Conservation (phyloP, 2,113 vertebrate species). For the Cyanocitta stelleri region DNA sequence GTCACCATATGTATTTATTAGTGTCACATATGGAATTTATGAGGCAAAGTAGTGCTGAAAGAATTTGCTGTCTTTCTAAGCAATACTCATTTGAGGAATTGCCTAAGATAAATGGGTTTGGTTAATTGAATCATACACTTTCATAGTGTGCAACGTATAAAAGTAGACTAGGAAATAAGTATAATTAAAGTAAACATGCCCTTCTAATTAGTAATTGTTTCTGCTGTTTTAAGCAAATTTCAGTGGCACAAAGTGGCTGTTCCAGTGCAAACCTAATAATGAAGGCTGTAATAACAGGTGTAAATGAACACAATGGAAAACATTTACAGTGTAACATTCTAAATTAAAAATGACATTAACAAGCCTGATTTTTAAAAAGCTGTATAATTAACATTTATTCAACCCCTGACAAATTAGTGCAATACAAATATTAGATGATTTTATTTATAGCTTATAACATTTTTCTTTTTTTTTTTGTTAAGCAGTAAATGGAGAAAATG, state of each 20-base stretch:
- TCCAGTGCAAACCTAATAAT: slow-evolving; percentile 75
- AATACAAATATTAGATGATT: slow-evolving; percentile 44
- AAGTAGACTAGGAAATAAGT: slow-evolving; percentile 78
- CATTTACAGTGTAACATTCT: slow-evolving; percentile 72
- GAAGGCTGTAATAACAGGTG: slow-evolving; percentile 77
- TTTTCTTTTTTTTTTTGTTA: slow-evolving; percentile 56
- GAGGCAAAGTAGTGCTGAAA: slow-evolving; percentile 42
- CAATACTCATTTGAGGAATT: slow-evolving; percentile 69
- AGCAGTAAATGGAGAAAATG: slow-evolving; percentile 41
- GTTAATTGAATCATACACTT: slow-evolving; percentile 79
- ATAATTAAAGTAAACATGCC: slow-evolving; percentile 80
- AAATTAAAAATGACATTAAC: slow-evolving; percentile 82
- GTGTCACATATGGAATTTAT: slow-evolving; percentile 55
- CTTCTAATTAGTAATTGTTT: slow-evolving; percentile 82
- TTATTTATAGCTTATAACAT: slow-evolving; percentile 64
- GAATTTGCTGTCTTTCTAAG: slow-evolving; percentile 61
- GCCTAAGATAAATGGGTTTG: slow-evolving; percentile 72
- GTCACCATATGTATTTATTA: slow-evolving; percentile 40
- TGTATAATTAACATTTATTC: slow-evolving; percentile 76
- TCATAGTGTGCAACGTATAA: slow-evolving; percentile 67
- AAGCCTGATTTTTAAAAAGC: slow-evolving; percentile 74
- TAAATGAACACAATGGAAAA: slow-evolving; percentile 80
- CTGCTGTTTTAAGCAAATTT: slow-evolving; percentile 79
- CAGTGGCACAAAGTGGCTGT: slow-evolving; percentile 72
- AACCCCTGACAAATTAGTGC: slow-evolving; percentile 61